These are phyloP conservation scores for Yponomeuta plumbellus DNA, from an alignment of 2,888 invertebrate genomes.

Conservation along the genomic window DNA sequence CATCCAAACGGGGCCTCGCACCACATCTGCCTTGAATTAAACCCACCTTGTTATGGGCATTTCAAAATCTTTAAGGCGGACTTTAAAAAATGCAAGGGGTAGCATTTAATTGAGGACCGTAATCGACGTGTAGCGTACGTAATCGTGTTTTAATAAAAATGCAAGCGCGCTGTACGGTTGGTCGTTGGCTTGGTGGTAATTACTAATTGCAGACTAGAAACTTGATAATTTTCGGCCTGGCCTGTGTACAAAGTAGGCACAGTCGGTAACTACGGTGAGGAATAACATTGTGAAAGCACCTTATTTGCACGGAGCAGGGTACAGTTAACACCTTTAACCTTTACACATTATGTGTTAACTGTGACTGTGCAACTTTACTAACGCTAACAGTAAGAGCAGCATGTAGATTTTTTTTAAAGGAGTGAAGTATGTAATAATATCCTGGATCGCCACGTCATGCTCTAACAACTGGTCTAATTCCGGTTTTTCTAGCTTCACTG, in stretches of 20 bases:
- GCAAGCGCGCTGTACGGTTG: neutral
- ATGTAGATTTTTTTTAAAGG: no score
- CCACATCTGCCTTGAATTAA: conserved; percentile 49
- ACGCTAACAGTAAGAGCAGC: no score
- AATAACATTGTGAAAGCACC: no score
- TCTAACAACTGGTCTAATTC: no score
- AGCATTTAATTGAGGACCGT: conserved; percentile 36
- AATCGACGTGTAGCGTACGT: conserved; percentile 31
- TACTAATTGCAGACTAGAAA: neutral
- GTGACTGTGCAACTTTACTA: no score
- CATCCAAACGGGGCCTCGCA: conserved; percentile 35
- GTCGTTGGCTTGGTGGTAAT: neutral
- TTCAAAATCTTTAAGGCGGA: conserved; percentile 51
- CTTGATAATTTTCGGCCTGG: neutral
- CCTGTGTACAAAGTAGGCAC: neutral
- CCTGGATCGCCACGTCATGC: no score
- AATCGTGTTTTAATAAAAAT: conserved; percentile 16
- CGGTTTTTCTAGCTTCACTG: no score
- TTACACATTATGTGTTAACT: no score
- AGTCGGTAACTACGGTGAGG: no score
- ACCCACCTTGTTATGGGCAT: conserved; percentile 35
- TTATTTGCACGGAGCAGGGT: no score
- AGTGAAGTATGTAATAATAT: no score
- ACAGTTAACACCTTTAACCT: no score
- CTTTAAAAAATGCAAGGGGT: conserved; percentile 37